Evolutionary conservation across 2,888 invertebrate genomes (phyloP).

Genomic region (Lacanobia wlatinum): DNA sequence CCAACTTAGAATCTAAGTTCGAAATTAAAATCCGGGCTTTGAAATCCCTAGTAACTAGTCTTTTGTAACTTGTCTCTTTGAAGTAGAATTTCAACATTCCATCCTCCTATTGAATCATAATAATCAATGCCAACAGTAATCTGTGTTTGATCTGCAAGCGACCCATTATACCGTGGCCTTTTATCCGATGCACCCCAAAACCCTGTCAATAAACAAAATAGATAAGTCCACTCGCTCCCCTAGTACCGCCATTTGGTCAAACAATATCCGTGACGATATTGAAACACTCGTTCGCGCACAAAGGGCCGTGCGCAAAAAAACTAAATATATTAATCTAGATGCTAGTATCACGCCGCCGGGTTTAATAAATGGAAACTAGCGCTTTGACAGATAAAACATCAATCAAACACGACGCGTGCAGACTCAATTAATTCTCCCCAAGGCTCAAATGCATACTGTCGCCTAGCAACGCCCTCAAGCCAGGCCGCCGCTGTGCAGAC

Average conservation of each 20-base stretch:
- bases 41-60: too few relatives aligned
- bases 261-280: neutral
- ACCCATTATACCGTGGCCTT: neutral
- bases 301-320: neutral
- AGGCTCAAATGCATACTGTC: neutral
- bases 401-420: neutral
- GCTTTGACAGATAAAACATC: conserved; percentile 13
- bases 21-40: too few relatives aligned
- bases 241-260: neutral
- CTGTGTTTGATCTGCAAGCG: neutral
- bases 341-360: neutral
- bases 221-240: neutral
- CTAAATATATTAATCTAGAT: neutral
- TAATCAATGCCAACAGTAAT: neutral
- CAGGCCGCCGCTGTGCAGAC: neutral
- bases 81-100: too few relatives aligned
- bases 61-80: too few relatives aligned
- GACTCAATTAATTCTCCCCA: conserved; percentile 20
- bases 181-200: neutral
- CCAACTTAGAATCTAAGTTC: too few relatives aligned
- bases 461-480: conserved; percentile 6
- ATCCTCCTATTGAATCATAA: too few relatives aligned
- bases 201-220: neutral
- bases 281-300: neutral
- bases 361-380: neutral